Evolutionary conservation across 2,888 invertebrate species (phyloP).

Genomic region (Julus scandinavius): DNA sequence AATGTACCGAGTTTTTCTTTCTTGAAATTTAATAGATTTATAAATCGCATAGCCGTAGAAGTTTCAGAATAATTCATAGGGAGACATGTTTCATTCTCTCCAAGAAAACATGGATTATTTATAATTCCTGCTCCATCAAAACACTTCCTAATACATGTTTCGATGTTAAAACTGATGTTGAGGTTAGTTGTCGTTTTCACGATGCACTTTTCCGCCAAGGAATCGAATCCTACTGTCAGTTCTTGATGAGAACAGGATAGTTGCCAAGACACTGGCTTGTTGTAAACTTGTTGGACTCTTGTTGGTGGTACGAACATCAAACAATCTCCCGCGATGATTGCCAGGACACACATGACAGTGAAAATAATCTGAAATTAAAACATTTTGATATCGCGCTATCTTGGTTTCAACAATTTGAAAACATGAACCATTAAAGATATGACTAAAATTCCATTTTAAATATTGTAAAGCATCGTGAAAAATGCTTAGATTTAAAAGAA

Average conservation of each 20-base stretch:
- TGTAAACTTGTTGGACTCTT: neutral
- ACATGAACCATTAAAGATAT: too few relatives aligned
- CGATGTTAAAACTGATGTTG: neutral
- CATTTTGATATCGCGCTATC: neutral
- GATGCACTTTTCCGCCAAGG: neutral
- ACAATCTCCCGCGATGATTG: neutral
- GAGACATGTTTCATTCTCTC: neutral
- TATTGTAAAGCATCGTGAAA: too few relatives aligned
- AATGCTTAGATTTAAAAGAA: too few relatives aligned
- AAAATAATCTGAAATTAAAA: neutral
- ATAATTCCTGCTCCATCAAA: neutral
- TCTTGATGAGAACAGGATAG: neutral
- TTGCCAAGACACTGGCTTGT: neutral
- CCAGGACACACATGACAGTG: neutral
- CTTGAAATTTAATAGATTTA: neutral
- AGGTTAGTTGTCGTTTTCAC: neutral
- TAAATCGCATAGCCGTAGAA: neutral
- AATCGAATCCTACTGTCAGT: neutral
- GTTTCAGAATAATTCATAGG: neutral
- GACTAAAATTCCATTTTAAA: too few relatives aligned
- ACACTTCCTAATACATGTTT: neutral
- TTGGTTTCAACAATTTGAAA: too few relatives aligned
- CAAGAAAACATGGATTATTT: neutral
- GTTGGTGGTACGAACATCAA: neutral
- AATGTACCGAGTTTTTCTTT: neutral